These are phyloP conservation scores for Atrichornis clamosus DNA, from an alignment of 2,113 vertebrate species.

Conservation along the genomic window DNA sequence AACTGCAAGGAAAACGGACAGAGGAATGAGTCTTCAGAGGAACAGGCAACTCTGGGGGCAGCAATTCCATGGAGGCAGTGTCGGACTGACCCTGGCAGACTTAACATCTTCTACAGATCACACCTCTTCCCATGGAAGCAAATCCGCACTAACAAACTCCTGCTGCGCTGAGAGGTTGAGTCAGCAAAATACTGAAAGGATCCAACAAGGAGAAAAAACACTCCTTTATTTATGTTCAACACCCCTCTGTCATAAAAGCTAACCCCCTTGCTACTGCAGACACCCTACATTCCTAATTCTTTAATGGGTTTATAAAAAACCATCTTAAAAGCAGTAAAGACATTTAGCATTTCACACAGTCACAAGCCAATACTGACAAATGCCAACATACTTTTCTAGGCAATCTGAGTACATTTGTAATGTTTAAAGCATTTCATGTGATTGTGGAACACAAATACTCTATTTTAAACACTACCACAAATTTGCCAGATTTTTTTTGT, in stretches of 20 bases:
- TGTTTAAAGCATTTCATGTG: neutral
- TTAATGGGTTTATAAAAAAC: neutral
- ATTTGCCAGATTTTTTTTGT: neutral
- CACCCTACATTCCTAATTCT: neutral
- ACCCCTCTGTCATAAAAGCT: neutral
- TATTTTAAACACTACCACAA: neutral
- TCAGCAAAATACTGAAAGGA: neutral
- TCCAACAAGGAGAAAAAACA: neutral
- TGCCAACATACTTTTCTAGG: neutral
- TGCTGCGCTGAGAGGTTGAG: neutral
- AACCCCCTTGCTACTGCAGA: neutral
- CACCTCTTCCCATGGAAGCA: neutral
- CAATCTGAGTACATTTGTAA: neutral
- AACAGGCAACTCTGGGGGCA: neutral
- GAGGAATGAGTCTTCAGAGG: neutral
- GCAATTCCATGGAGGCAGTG: accelerated
- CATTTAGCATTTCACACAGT: neutral
- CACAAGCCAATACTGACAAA: neutral
- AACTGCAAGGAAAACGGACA: neutral
- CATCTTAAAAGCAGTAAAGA: neutral
- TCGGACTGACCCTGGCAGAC: neutral
- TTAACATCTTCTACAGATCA: neutral
- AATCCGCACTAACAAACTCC: neutral
- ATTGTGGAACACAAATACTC: neutral
- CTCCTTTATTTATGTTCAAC: neutral